Evolutionary conservation across 1,140 invertebrate genomes (phyloP), one percentile per base, ranked within the genome.

Genomic region (Scaptomyza graminum): DNA sequence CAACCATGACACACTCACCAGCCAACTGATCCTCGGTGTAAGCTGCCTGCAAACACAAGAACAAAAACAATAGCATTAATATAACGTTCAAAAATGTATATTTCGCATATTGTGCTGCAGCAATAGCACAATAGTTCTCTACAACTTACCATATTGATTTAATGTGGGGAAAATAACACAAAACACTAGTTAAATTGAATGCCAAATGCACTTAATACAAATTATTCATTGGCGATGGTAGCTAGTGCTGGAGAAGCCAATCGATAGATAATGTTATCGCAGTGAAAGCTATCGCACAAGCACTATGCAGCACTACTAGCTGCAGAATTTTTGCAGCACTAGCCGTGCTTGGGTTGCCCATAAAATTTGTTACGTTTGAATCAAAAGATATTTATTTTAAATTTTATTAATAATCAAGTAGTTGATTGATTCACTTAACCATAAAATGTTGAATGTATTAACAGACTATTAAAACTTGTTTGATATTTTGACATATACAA

Each of bases 1-100:
- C 37, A 41, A 3, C n/a, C 12, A 41, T 41, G 54, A 57, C 43
- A 67, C 50, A 95, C 96, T 96, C 93, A 97, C 96, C 96, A 90
- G 95, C 95, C 92, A 97, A 94, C 93, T 97, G 96, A 94, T 97
- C 96, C 93, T 97, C 97, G 34, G 95, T 95, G 92, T 97, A 97
- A 83, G 96, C 95, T 90, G 95, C 96, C 96, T 97, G 94, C 63
- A 95, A 95, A 68, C 87, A 41, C 18, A 63, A 56, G 39, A 88
- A 41, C 18, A 63, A 56, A 43, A 46, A 47, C 12, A 66, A 62
- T 62, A 69, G 44, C 39, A 67, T 60, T 37, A 68, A 63, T 34
- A 49, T 31, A 7, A 69, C 5, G 63, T 0, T n/a, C 9, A 55
- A 31, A 3, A 18, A 43, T 41, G 37, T 16, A 46, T 37, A 55